A percentile compares a stretch with the other conserved stretches of the same genome.
These are phyloP conservation scores for Odontamblyopus lacepedii DNA, from an alignment of 2,797 vertebrate species.

Conservation along the genomic window DNA sequence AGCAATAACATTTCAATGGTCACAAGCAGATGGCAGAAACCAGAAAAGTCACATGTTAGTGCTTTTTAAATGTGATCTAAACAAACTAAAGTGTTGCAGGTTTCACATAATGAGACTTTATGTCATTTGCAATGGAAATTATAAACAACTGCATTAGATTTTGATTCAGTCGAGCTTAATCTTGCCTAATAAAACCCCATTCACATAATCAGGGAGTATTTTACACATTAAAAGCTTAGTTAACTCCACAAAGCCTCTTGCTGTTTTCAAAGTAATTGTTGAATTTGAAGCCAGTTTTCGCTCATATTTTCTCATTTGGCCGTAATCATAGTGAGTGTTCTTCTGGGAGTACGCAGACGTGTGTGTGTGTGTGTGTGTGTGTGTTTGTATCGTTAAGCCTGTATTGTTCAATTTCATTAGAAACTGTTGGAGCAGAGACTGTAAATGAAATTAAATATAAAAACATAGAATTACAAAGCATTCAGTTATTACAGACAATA, in stretches of 20 bases:
- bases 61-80: too few species aligned
- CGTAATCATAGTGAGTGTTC: constrained; percentile 47
- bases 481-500: not conserved
- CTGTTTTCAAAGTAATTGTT: constrained; percentile 27
- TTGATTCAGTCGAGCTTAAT: not conserved
- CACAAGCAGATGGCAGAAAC: too few species aligned
- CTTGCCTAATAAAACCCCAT: too few species aligned
- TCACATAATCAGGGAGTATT: not conserved
- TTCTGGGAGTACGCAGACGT: constrained; percentile 18
- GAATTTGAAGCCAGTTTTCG: constrained; percentile 29
- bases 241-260: constrained; percentile 27
- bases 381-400: constrained; percentile 11
- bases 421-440: constrained; percentile 4
- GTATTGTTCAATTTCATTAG: constrained; percentile 23
- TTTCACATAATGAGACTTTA: not conserved
- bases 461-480: constrained; percentile 18
- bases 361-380: not conserved
- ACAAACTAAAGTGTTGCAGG: not conserved
- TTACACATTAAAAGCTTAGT: constrained; percentile 34
- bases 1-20: too few species aligned
- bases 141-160: not conserved
- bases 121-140: not conserved
- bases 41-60: too few species aligned
- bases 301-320: constrained; percentile 25
- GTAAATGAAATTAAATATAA: constrained; percentile 17